Conservation (phyloP, 2,113 vertebrate species). For the Panthera tigris region DNA sequence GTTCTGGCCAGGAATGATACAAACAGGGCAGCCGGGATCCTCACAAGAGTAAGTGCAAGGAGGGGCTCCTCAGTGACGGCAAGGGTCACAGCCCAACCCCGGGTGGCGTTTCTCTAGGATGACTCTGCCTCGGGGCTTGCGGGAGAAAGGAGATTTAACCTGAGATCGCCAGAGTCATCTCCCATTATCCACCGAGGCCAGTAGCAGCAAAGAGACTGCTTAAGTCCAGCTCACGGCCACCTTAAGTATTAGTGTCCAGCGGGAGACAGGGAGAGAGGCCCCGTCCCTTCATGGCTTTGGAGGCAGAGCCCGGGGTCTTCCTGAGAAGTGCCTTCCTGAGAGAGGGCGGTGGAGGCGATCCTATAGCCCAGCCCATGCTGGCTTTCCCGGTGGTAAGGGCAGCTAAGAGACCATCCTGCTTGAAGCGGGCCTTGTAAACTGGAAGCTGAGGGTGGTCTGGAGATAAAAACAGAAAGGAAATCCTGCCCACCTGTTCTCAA, state of each 20-base stretch:
- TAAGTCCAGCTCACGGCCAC: background rate
- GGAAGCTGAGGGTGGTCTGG: background rate
- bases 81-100: too few relatives aligned
- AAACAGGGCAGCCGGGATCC: conserved; percentile 97
- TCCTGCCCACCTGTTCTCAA: background rate
- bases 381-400: background rate
- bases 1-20: conserved; percentile 99
- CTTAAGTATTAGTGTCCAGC: background rate
- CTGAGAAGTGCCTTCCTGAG: background rate
- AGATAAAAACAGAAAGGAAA: background rate
- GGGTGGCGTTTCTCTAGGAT: background rate
- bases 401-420: background rate
- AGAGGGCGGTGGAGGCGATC: background rate
- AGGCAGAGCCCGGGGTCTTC: background rate
- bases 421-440: background rate
- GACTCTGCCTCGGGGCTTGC: background rate
- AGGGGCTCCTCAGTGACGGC: rapidly evolving
- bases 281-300: background rate
- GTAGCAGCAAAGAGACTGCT: background rate
- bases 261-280: background rate
- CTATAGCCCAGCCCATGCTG: background rate
- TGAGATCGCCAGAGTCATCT: background rate
- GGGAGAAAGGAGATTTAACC: background rate
- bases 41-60: conserved; percentile 97
- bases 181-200: background rate